These are phyloP conservation scores for Gandaritis pyraliata DNA, from an alignment of 2,888 invertebrate species.

Conservation along the genomic window DNA sequence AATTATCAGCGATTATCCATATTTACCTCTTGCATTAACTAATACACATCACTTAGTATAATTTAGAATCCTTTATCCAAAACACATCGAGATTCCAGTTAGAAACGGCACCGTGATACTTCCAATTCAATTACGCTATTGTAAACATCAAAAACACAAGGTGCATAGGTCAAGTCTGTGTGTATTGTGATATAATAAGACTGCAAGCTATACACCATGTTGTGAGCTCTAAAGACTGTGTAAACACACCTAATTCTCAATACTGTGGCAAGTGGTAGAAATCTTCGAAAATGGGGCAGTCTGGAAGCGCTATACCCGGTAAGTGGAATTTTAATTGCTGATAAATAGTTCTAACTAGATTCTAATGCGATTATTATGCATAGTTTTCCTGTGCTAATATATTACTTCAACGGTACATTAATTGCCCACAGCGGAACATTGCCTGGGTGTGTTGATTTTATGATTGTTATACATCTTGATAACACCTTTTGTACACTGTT, in stretches of 20 bases:
- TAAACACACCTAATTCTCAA: slow-evolving; percentile 35
- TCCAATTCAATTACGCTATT: slow-evolving; percentile 38
- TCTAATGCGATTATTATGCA: slow-evolving; percentile 55
- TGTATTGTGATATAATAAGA: slow-evolving; percentile 52
- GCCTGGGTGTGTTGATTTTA: too few relatives aligned
- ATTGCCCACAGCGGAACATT: background rate
- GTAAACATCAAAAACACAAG: slow-evolving; percentile 59
- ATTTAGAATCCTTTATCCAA: background rate
- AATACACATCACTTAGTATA: slow-evolving; percentile 12
- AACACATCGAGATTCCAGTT: slow-evolving; percentile 22
- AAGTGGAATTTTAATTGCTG: slow-evolving; percentile 59
- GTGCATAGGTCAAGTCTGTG: slow-evolving; percentile 66
- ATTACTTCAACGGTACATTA: slow-evolving; percentile 27
- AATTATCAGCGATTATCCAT: slow-evolving; percentile 15
- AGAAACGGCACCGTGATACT: slow-evolving; percentile 21
- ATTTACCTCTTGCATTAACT: slow-evolving; percentile 21
- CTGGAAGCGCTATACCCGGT: slow-evolving; percentile 76
- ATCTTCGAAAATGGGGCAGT: slow-evolving; percentile 68
- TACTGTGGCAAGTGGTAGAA: slow-evolving; percentile 36
- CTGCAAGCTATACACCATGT: slow-evolving; percentile 49
- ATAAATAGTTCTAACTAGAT: slow-evolving; percentile 53
- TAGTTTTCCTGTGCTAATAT: slow-evolving; percentile 44
- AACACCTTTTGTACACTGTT: too few relatives aligned
- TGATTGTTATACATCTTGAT: too few relatives aligned
- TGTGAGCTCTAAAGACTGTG: slow-evolving; percentile 33